phyloP scores from a whole-genome alignment of 2,113 vertebrate genomes.

The Pavo muticus region DNA sequence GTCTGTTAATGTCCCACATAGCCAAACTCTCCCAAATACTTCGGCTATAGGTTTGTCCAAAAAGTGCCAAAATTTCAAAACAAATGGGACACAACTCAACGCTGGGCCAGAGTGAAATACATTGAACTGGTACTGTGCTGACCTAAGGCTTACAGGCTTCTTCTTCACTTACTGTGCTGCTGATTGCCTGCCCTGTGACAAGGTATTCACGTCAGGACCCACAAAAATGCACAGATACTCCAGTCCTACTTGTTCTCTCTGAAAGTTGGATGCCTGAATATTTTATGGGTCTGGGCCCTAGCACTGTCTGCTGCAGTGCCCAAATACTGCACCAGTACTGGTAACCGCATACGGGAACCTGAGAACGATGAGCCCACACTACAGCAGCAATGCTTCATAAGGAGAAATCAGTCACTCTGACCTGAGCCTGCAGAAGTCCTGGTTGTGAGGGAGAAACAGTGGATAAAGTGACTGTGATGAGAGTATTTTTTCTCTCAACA shows the following conservation, averaged over 20 bases:
- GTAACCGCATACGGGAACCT: not conserved
- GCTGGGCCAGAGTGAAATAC: not conserved
- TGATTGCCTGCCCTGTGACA: not conserved
- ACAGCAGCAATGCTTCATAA: not conserved
- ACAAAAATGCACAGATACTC: not conserved
- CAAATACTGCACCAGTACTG: not conserved
- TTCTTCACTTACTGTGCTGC: not conserved
- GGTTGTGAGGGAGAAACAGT: not conserved
- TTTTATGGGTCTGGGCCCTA: not conserved
- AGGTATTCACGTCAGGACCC: not conserved
- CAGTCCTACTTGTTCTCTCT: not conserved
- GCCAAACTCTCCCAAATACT: not conserved
- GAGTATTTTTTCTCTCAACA: not conserved
- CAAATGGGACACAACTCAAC: not conserved
- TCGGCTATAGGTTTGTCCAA: not conserved
- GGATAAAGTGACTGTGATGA: not conserved
- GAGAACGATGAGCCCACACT: fast-evolving
- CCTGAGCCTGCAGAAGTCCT: not conserved
- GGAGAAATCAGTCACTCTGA: not conserved
- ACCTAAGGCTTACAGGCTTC: not conserved
- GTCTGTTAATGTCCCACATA: not conserved
- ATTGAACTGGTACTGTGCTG: not conserved
- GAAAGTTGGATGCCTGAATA: not conserved
- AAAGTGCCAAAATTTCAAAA: not conserved
- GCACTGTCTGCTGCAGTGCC: not conserved